Base-by-base conservation (phyloP, 2,888 invertebrate genomes). In the Icerya purchasi region DNA sequence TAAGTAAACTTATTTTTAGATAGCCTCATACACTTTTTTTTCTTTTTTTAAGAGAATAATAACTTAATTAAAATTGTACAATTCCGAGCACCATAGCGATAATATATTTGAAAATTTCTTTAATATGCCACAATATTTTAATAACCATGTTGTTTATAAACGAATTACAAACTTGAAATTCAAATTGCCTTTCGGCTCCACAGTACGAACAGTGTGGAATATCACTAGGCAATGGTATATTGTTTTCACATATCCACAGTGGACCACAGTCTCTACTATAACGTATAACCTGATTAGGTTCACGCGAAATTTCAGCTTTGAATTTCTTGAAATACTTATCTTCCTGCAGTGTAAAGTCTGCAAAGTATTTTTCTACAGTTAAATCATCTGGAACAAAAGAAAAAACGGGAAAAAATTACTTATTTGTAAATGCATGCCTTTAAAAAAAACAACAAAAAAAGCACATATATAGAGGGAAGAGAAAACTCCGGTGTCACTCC, bases 321-420 rank as follows among this genome's bases (percentile, higher is more conserved):
- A 96, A 96, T 66, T 80, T 79, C 51, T 76, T 75, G 70, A 92
- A 94, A 19, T 75, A 73, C 73, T 84, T 82, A 69, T 96, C 94
- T 63, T 82, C 81, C 5, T 8, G 8, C 5, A 36, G 8, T 5
- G 8, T 8, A n/a, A n/a, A n/a, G 14, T 36, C 36, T 8, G 36
- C 5, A 36, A 36, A 36, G 14, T 36, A 36, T 36, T 36, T 36
- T 36, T 36, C 36, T 5, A 36, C 14, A 36, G 5, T 8, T 8
- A 8, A 8, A 36, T 36, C 36, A 36, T 14, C 36, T 36, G 14
- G 14, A 36, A 36, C 5, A 36, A 36, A 8, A 36, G 14, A 36
- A 36, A 36, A 36, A 36, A n/a, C n/a, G n/a, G n/a, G n/a, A n/a
- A n/a, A n/a, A n/a, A n/a, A n/a, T n/a, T n/a, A n/a, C n/a, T n/a